Base-by-base conservation (phyloP, 2,797 vertebrate species). In the Pelodytes ibericus region DNA sequence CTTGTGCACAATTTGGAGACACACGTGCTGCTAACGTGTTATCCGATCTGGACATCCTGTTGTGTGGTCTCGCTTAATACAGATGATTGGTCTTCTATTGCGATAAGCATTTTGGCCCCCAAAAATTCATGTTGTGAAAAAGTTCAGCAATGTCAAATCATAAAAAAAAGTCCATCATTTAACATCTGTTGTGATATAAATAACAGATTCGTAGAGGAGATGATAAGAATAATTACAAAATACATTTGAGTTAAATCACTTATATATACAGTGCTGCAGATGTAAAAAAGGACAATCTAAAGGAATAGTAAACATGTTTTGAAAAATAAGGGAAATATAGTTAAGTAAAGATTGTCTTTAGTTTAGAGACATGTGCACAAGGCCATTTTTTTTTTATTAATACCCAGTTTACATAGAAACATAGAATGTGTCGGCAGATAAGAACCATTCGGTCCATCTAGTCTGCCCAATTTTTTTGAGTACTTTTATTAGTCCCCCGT, bases 21-120 rank as follows among this genome's bases (percentile, higher is more conserved):
- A 31, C 62, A 47, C 30, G 16, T 67, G 62, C 68, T 77, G 75
- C 20, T 47, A 51, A 51, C 6, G 25, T 77, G 68, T 66, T 59
- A 66, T 66, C 33, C 13, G 53, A 78, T 72, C 61, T 61, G 16
- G 13, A 33, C 10, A 11, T 26, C 10, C 7, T 27, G 27, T 36
- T 77, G 61, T 72, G 75, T 49, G 69, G 61, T 58, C 69, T n/a
- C 24, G 20, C 6, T 60, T 27, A 59, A 16, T 65, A 65, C 16
- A 47, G 25, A 60, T 66, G 15, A 60, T 49, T 18, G 26, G 3
- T 25, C n/a, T 22, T 18, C 20, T 72, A 57, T n/a, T 47, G 60
- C 56, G 44, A 70, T 65, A 59, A 78, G 41, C n/a, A 27, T 18
- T 15, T 3, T 71, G 36, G 7, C 7, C 26, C 31, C 51, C 7